phyloP scores from a whole-genome alignment of 2,888 invertebrate species.

The Ceriagrion tenellum region DNA sequence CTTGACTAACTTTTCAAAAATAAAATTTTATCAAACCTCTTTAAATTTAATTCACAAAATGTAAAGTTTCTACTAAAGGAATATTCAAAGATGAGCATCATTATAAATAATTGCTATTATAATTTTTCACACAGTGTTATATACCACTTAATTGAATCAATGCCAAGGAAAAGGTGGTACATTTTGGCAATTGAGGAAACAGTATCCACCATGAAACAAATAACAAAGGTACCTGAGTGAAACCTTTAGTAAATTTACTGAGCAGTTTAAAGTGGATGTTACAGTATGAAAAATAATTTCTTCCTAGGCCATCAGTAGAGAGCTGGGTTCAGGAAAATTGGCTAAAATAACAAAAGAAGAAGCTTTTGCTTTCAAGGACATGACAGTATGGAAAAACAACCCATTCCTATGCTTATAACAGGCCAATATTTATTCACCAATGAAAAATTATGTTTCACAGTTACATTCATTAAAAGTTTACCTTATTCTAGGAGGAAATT shows the following conservation, averaged over 20 bases:
- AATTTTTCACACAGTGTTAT: conserved; percentile 34
- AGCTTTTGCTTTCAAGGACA: conserved; percentile 81
- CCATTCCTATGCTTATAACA: background rate
- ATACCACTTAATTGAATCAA: conserved; percentile 75
- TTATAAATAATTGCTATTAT: too few relatives aligned
- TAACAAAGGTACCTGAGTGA: conserved; percentile 78
- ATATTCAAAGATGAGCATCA: too few relatives aligned
- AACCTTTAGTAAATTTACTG: background rate
- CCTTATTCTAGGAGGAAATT: conserved; percentile 79
- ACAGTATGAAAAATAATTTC: background rate
- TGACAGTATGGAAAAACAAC: conserved; percentile 75
- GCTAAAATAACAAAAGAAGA: conserved; percentile 81
- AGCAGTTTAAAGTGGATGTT: background rate
- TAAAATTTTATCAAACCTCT: too few relatives aligned
- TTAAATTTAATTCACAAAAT: too few relatives aligned
- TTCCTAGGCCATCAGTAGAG: conserved; percentile 78
- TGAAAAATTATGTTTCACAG: background rate
- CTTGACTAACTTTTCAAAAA: too few relatives aligned
- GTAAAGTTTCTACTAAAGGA: too few relatives aligned
- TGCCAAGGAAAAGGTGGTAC: conserved; percentile 81
- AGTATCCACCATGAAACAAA: conserved; percentile 79
- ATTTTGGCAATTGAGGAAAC: conserved; percentile 84
- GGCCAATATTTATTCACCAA: background rate
- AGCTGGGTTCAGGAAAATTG: conserved; percentile 80
- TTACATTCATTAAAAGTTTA: conserved; percentile 36